Conservation (phyloP, 1,140 invertebrate species). For the Calosoma granatense region DNA sequence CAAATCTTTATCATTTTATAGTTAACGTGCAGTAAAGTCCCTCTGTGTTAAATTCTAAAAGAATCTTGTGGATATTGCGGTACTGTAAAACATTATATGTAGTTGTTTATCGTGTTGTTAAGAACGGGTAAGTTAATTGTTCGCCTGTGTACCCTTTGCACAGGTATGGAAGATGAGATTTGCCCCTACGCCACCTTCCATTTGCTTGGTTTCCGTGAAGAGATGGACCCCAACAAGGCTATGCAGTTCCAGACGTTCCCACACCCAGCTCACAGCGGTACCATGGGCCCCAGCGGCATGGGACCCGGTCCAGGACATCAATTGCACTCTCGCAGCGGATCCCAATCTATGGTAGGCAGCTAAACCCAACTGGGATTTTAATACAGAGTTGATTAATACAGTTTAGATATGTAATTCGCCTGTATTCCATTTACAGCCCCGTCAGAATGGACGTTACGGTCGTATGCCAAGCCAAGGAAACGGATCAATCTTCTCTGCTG, state of each 20-base stretch:
- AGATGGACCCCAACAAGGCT: conserved; percentile 85
- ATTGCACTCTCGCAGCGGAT: conserved; percentile 74
- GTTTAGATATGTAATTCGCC: not conserved
- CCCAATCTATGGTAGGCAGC: conserved; percentile 73
- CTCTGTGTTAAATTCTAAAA: no score
- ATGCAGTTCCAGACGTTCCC: conserved; percentile 83
- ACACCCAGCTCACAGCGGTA: conserved; percentile 64
- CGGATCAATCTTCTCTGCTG: conserved; percentile 59
- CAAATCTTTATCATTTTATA: no score
- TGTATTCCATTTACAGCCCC: conserved; percentile 41
- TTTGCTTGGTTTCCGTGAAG: conserved; percentile 84
- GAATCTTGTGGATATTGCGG: no score
- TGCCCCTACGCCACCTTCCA: conserved; percentile 92
- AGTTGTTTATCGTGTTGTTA: no score
- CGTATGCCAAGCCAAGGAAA: conserved; percentile 54
- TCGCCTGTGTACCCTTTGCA: no score
- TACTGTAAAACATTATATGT: no score
- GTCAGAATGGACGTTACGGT: conserved; percentile 63
- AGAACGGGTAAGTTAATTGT: no score
- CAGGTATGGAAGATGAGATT: conserved; percentile 90
- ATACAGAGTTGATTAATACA: conserved; percentile 29
- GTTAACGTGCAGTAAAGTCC: no score
- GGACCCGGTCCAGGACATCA: conserved; percentile 45
- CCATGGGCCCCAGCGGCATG: conserved; percentile 60
- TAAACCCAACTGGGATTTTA: conserved; percentile 30